Base-by-base conservation (phyloP, 2,888 invertebrate genomes). In the Ennomos fuscantarius region DNA sequence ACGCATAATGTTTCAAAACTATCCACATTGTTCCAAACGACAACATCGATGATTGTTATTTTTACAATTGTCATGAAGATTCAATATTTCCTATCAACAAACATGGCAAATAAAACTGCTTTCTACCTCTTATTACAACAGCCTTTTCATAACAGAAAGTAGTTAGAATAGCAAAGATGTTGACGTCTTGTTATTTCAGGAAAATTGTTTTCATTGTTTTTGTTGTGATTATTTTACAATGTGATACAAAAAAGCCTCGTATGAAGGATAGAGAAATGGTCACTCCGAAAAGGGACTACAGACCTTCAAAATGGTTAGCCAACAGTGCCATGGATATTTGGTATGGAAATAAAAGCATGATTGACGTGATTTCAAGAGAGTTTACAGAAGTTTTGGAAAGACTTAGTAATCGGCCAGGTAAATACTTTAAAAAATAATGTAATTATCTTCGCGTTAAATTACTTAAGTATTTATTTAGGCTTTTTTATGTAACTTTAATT, bases 321-420 rank as follows among this genome's bases (percentile, higher is more conserved):
- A 86, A 84, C 13, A 84, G 81, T 54, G 82, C 83, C 1, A 72
- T 89, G 76, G 88, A 89, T 43, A 60, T 88, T 0, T 89, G 86
- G 86, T 84, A 81, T 12, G 88, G 87, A 0, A 88, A 88, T 42
- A 84, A 82, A 57, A 79, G 72, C 44, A 62, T 86, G 60, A 73
- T 86, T 1, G 81, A 87, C 43, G 62, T 87, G 1, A 36, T 88
- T n/a, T 76, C 81, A 0, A 69, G 78, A 33, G 87, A 87, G 57
- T 78, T 88, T 5, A 66, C 64, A 1, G 81, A 82, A 46, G 34
- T 86, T 5, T 68, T 87, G 45, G 71, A 70, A 49, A 81, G 69
- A 58, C 66, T 84, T n/a, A 79, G 81, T 5, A 48, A 69, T 34
- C 73, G 85, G 58, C 68, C 74, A 66, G 73, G 87, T 86, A 73